These are phyloP conservation scores for Scolopax rusticola DNA, from an alignment of 2,797 vertebrate genomes.

Conservation along the genomic window DNA sequence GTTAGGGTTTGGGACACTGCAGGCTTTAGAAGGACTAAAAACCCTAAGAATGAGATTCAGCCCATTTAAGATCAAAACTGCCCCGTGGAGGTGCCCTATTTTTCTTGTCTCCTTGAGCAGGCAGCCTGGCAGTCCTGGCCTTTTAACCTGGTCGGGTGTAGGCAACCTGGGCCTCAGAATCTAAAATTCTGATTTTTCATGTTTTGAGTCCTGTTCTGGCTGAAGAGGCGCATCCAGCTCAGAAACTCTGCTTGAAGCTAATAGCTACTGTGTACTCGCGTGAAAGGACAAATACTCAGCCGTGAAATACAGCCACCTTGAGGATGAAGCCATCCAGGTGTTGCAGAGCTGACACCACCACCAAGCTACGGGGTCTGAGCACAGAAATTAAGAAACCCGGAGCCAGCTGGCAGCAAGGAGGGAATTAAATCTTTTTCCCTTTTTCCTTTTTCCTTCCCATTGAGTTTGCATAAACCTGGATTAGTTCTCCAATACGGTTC, in stretches of 20 bases:
- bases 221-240: not conserved
- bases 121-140: not conserved
- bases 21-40: not conserved
- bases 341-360: not conserved
- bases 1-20: not conserved
- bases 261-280: not conserved
- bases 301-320: not conserved
- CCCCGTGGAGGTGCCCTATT: fast-evolving
- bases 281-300: not conserved
- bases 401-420: not conserved
- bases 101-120: not conserved
- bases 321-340: not conserved
- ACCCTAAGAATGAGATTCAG: not conserved
- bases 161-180: not conserved
- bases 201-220: not conserved
- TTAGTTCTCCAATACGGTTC: not conserved
- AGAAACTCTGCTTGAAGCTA: not conserved
- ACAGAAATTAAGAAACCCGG: not conserved
- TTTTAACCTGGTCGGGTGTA: not conserved
- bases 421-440: not conserved
- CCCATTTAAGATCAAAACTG: not conserved
- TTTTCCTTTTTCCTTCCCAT: not conserved
- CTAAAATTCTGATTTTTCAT: not conserved
- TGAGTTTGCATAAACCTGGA: not conserved
- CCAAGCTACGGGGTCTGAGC: not conserved